A percentile compares a stretch with the other conserved stretches of the same genome.
phyloP scores from a whole-genome alignment of 2,888 invertebrate genomes.

The Desoria tigrina region DNA sequence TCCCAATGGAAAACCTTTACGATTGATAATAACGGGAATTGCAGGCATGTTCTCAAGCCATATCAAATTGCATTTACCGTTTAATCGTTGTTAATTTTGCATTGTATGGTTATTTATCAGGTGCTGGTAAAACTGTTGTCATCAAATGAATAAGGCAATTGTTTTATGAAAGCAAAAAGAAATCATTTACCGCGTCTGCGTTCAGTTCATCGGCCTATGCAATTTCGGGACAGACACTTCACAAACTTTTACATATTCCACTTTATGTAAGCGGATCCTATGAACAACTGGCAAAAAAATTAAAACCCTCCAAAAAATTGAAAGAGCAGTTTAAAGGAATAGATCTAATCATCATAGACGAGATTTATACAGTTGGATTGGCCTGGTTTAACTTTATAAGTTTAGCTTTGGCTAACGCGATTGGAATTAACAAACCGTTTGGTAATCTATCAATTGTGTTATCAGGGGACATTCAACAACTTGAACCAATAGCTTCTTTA shows the following conservation, averaged over 20 bases:
- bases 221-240: conserved; percentile 2
- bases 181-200: background rate
- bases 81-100: background rate
- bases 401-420: no score
- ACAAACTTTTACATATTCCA: background rate
- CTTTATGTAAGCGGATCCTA: background rate
- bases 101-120: background rate
- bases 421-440: no score
- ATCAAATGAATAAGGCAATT: background rate
- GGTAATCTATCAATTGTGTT: no score
- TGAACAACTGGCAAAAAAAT: background rate
- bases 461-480: no score
- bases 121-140: conserved; percentile 4
- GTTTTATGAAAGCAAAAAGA: background rate
- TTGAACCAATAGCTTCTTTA: no score
- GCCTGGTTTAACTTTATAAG: no score
- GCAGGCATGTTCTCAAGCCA: background rate
- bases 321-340: background rate
- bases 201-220: background rate
- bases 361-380: background rate
- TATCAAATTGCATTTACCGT: background rate
- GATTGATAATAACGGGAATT: background rate
- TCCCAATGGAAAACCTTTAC: background rate
- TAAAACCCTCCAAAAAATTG: background rate
- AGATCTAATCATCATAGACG: background rate